These are phyloP conservation scores for Gallinago jamesoni DNA, from an alignment of 2,113 vertebrate species.

Conservation along the genomic window DNA sequence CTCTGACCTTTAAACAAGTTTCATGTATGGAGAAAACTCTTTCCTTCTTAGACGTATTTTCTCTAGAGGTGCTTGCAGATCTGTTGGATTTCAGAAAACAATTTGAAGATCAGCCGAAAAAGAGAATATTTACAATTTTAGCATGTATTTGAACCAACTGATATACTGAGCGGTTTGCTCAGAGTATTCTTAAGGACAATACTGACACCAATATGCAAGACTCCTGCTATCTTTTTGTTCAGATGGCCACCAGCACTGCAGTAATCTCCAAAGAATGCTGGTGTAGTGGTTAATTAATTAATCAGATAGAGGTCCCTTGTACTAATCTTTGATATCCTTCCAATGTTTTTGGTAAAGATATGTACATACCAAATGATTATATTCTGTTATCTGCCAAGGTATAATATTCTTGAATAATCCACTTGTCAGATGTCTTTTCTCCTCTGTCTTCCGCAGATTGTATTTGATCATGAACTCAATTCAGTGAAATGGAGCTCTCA, in stretches of 20 bases:
- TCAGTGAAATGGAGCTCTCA: background rate
- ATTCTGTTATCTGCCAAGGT: background rate
- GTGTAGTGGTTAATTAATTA: background rate
- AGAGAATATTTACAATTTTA: background rate
- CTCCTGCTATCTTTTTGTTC: background rate
- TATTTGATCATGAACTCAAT: background rate
- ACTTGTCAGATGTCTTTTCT: background rate
- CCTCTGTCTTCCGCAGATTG: background rate
- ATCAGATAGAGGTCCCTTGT: background rate
- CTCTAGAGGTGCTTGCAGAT: background rate
- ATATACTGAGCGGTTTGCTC: background rate
- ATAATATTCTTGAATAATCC: background rate
- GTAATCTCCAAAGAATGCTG: background rate
- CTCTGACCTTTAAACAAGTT: background rate
- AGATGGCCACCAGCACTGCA: background rate
- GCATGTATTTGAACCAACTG: background rate
- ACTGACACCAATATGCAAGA: background rate
- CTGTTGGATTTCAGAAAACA: background rate
- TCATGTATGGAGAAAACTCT: background rate
- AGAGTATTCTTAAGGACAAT: background rate
- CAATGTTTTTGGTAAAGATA: background rate
- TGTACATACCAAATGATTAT: background rate
- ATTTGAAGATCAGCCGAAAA: background rate
- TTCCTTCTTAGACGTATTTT: background rate
- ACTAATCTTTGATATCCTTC: background rate